Evolutionary conservation across 1,140 invertebrate species (phyloP), one percentile per base, ranked within the genome.

Genomic region (Drosophila malerkotliana): DNA sequence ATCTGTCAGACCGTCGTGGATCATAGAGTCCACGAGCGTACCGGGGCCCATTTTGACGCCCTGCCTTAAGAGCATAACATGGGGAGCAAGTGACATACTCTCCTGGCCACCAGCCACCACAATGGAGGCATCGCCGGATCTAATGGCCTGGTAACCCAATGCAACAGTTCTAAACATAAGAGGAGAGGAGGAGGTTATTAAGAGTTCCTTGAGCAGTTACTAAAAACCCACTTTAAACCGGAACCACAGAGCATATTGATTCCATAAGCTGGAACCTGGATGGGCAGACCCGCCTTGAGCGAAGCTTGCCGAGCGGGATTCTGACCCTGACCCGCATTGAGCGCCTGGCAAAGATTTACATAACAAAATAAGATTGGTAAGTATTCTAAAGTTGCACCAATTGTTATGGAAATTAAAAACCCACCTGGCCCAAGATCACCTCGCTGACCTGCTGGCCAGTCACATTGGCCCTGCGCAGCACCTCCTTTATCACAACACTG

Each of bases 191-290:
- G 1, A 59, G 55, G 39, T 15, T 7, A 54, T 12, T 0, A 0
- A 30, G 10, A 6, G 21, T 21, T 18, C 1, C 7, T 34, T 26
- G 52, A 9, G 26, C 48, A 2, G 41, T 9, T 2, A 0, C 2
- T 1, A 12, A 3, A 26, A 57, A 92, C 92, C 90, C 93, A 96
- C 95, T 96, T 96, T 1, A 98, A 90, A 7, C 97, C 97, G 45
- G 97, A 98, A 30, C 97, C 97, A 93, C 97, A 98, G 3, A 98
- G 91, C 95, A 97, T 96, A 83, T 97, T 98, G 7, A 98, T 91
- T n/a, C 93, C 92, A 90, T 94, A 95, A 32, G 97, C 95, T 49
- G 97, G 96, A 28, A 96, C 94, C 55, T 92, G 82, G 63, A 94
- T 91, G 30, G 97, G 96, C 76, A 98, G 91, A n/a, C 96, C 96